phyloP scores from a whole-genome alignment of 2,888 invertebrate genomes.

The Rapana venosa region DNA sequence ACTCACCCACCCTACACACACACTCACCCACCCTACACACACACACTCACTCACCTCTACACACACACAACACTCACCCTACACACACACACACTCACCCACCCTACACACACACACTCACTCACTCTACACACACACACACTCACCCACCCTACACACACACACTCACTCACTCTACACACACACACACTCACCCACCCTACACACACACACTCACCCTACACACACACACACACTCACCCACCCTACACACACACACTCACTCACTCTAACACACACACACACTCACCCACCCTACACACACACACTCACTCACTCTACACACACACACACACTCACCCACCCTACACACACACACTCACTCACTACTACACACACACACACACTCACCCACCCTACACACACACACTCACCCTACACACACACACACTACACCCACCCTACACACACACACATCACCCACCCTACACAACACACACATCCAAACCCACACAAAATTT shows the following conservation, averaged over 20 bases:
- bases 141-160: not conserved
- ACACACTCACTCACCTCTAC: not conserved
- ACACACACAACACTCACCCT: not conserved
- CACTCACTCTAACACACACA: not conserved
- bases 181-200: not conserved
- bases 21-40: not conserved
- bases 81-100: slow-evolving; percentile 3
- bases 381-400: not conserved
- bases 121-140: not conserved
- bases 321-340: not conserved
- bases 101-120: not conserved
- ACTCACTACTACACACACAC: not conserved
- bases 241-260: no score
- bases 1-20: no score
- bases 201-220: no score
- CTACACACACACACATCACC: not conserved
- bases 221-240: no score
- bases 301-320: not conserved
- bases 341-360: not conserved
- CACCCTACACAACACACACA: no score
- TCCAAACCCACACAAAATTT: no score
- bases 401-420: not conserved
- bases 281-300: not conserved
- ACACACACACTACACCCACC: not conserved
- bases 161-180: not conserved